Base-by-base conservation (phyloP, 92 coral and sea anemone genomes). In the Desmophyllum pertusum region DNA sequence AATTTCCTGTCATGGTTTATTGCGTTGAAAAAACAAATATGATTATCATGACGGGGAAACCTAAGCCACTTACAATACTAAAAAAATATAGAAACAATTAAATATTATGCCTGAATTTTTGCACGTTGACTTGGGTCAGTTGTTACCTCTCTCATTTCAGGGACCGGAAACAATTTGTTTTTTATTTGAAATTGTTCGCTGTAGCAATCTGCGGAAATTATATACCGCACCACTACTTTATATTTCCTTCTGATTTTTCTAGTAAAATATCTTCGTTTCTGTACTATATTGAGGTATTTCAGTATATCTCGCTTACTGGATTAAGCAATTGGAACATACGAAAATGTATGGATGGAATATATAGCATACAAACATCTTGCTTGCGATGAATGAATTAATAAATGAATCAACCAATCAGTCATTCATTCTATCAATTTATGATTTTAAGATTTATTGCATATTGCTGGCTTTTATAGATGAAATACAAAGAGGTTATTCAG, bases 21-120 rank as follows among this genome's bases (percentile, higher is more conserved):
- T 25, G 41, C 59, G 43, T 75, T 51, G 35, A 65, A 19, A 52
- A 71, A 75, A 45, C 65, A 52, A 48, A 31, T 75, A 29, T 75
- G 79, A 52, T 75, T 6, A 48, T 35, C n/a, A n/a, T n/a, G n/a
- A 35, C 31, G 37, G 21, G 9, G 76, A 71, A 43, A 71, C 76
- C 53, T 71, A 43, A 71, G 53, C 37, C 19, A 13, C 42, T 67
- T 67, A 13, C n/a, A 71, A n/a, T 23, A 55, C 10, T 40, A 27
- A 25, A 57, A n/a, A 21, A 53, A 57, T 6, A 57, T 30, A 30
- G 30, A 42, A 40, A n/a, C 76, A 71, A n/a, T n/a, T n/a, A n/a
- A 71, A 71, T 71, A 71, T 50, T 75, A 75, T 50, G n/a, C 43
- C 31, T 75, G 43, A 35, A 19, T 75, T 75, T 52, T 75, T 75